phyloP scores from a whole-genome alignment of 1,140 invertebrate genomes.

The Muscidifurax raptorellus region DNA sequence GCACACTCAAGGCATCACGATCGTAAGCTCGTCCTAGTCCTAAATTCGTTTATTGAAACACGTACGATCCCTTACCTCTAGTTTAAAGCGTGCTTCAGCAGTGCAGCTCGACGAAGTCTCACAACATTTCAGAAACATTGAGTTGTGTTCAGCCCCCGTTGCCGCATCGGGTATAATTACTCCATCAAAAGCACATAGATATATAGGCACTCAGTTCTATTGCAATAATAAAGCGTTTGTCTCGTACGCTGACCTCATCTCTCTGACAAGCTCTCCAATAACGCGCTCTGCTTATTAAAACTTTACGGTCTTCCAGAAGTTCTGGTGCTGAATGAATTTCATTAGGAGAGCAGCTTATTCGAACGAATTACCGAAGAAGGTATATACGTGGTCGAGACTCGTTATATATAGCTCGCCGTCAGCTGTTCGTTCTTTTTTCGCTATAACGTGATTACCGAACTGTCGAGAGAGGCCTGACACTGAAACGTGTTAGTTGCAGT shows the following conservation, averaged over 20 bases:
- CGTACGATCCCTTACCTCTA: not conserved
- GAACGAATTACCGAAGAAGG: conserved; percentile 8
- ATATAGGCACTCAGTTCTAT: not conserved
- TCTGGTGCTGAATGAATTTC: conserved; percentile 7
- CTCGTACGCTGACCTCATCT: no score
- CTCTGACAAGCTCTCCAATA: not conserved
- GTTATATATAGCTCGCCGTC: not conserved
- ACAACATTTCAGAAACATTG: not conserved
- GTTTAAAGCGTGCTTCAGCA: not conserved
- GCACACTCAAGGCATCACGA: no score
- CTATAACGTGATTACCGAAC: no score
- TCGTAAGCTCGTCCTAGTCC: no score
- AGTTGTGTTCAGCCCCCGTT: not conserved
- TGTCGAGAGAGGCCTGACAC: no score
- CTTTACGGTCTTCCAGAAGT: conserved; percentile 9
- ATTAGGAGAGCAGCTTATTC: conserved; percentile 17
- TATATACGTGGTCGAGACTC: not conserved
- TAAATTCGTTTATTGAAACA: not conserved
- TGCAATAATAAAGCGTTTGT: not conserved
- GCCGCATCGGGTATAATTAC: not conserved
- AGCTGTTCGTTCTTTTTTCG: no score
- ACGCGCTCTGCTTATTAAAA: conserved; percentile 18
- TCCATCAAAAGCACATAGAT: not conserved
- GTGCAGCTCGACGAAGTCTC: not conserved
- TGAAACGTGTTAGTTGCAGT: no score